Evolutionary conservation across 2,113 vertebrate genomes (phyloP).

Genomic region (Noctilio leporinus): DNA sequence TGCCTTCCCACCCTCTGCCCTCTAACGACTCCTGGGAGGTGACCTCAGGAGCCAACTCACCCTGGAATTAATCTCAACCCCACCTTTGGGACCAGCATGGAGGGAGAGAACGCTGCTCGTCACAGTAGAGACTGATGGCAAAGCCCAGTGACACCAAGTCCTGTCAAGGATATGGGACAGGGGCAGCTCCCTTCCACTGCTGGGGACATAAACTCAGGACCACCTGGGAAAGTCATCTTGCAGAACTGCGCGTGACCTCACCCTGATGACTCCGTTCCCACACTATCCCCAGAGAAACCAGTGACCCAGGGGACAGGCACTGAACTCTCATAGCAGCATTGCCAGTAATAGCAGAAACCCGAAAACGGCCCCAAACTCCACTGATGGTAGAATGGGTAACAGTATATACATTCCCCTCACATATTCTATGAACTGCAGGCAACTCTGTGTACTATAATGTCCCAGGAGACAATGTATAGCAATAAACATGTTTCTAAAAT

Average conservation of each 20-base stretch:
- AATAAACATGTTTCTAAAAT: background rate
- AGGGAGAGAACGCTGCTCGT: background rate
- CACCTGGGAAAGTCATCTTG: background rate
- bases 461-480: background rate
- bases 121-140: background rate
- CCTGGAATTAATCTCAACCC: too few relatives aligned
- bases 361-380: background rate
- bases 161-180: too few relatives aligned
- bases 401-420: background rate
- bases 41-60: background rate
- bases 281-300: background rate
- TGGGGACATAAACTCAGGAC: too few relatives aligned
- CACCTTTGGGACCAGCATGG: background rate
- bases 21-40: background rate
- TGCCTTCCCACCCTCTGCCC: background rate
- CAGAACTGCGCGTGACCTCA: too few relatives aligned
- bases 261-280: too few relatives aligned
- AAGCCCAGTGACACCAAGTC: background rate
- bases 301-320: background rate
- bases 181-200: background rate
- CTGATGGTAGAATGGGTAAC: background rate
- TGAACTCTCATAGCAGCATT: background rate
- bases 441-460: background rate
- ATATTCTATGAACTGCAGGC: background rate
- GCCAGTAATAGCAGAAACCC: too few relatives aligned